These are phyloP conservation scores for Stegodyphus mimosarum DNA, from an alignment of 1,140 invertebrate genomes.

Conservation along the genomic window DNA sequence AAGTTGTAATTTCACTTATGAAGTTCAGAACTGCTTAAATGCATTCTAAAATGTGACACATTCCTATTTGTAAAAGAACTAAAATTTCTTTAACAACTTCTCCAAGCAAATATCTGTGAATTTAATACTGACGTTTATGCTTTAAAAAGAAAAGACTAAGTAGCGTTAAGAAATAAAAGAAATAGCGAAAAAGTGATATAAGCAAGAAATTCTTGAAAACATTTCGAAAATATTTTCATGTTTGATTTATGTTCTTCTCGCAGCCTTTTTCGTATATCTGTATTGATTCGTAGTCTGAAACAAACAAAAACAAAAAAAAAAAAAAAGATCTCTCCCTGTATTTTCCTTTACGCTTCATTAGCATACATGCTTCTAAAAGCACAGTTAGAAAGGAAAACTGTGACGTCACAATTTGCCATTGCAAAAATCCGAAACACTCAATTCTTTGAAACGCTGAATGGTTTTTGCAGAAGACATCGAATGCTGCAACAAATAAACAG, in stretches of 20 bases:
- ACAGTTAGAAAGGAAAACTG: not conserved
- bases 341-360: slow-evolving; percentile 27
- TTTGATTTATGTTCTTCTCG: not conserved
- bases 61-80: no score
- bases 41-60: no score
- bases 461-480: not conserved
- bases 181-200: not conserved
- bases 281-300: not conserved
- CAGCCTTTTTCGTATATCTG: not conserved
- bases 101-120: no score
- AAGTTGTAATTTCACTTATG: no score
- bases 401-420: not conserved
- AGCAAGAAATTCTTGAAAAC: not conserved
- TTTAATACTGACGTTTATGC: no score
- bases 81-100: no score
- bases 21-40: no score
- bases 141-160: not conserved
- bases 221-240: not conserved
- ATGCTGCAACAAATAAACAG: slow-evolving; percentile 57
- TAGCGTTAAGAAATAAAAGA: not conserved
- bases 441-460: not conserved
- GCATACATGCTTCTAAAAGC: slow-evolving; percentile 26
- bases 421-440: slow-evolving; percentile 7
- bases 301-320: no score
- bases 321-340: not conserved